phyloP scores from a whole-genome alignment of 2,888 invertebrate genomes.

The Amorpha juglandis region DNA sequence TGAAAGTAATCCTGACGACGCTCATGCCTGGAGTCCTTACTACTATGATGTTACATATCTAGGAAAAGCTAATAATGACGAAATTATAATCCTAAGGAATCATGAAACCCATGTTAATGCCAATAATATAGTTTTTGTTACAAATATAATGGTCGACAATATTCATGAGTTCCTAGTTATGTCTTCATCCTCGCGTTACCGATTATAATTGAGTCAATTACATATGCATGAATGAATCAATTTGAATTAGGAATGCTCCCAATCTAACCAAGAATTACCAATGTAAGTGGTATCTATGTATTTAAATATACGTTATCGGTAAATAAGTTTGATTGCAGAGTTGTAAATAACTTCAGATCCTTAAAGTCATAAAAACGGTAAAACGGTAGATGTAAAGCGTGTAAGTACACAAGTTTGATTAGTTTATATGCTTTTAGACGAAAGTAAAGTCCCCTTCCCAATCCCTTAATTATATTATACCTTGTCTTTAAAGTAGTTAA shows the following conservation, averaged over 20 bases:
- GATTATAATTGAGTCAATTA: slow-evolving; percentile 41
- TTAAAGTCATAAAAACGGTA: too few relatives aligned
- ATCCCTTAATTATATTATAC: too few relatives aligned
- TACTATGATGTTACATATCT: too few relatives aligned
- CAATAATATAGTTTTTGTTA: slow-evolving; percentile 17
- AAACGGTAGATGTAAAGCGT: too few relatives aligned
- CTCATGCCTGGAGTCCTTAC: too few relatives aligned
- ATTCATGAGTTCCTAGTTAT: slow-evolving; percentile 31
- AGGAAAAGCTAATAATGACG: not conserved
- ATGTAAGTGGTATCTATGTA: not conserved
- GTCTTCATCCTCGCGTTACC: slow-evolving; percentile 34
- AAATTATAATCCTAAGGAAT: not conserved
- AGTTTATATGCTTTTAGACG: too few relatives aligned
- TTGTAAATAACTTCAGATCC: too few relatives aligned
- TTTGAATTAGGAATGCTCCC: slow-evolving; percentile 9
- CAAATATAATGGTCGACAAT: slow-evolving; percentile 25
- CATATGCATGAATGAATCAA: slow-evolving; percentile 42
- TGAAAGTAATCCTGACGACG: too few relatives aligned
- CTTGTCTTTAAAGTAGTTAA: too few relatives aligned
- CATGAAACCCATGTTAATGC: not conserved
- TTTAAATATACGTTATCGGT: not conserved
- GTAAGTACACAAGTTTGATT: too few relatives aligned
- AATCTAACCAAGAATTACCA: slow-evolving; percentile 28
- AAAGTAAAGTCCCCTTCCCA: too few relatives aligned
- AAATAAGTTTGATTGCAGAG: not conserved